phyloP scores from a whole-genome alignment of 1,140 invertebrate genomes.

The Prorops nasuta region DNA sequence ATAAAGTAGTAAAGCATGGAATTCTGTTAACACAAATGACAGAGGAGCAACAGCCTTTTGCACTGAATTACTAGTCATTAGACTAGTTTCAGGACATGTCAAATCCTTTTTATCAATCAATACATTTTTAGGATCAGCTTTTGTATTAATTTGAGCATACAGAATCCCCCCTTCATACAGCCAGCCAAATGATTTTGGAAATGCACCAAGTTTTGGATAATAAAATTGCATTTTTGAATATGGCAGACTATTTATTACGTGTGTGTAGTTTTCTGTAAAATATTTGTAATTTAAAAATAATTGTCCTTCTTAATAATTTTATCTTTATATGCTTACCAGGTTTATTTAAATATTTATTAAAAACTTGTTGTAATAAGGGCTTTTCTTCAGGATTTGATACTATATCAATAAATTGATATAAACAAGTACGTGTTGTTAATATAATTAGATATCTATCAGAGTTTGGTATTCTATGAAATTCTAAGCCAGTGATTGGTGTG shows the following conservation, averaged over 20 bases:
- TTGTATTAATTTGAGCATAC: conserved; percentile 62
- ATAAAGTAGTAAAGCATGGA: conserved; percentile 85
- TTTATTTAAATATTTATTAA: conserved; percentile 75
- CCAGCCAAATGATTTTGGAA: conserved; percentile 84
- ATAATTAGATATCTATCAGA: conserved; percentile 77
- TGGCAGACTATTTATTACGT: conserved; percentile 72
- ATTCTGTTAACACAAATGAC: conserved; percentile 84
- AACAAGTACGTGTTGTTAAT: conserved; percentile 75
- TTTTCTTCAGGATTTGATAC: conserved; percentile 72
- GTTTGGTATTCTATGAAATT: conserved; percentile 74
- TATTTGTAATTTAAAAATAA: conserved; percentile 14
- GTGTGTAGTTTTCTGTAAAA: conserved; percentile 64
- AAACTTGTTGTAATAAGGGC: conserved; percentile 77
- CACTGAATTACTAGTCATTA: conserved; percentile 37
- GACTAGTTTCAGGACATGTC: conserved; percentile 57
- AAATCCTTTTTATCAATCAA: conserved; percentile 64
- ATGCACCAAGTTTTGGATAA: conserved; percentile 64
- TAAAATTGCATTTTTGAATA: conserved; percentile 82
- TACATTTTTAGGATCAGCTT: conserved; percentile 60
- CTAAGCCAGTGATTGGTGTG: conserved; percentile 81
- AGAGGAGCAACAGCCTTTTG: conserved; percentile 59
- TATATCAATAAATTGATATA: conserved; percentile 84
- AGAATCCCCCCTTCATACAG: conserved; percentile 75
- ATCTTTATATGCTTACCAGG: conserved; percentile 59
- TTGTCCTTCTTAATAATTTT: conserved; percentile 6